Conservation (phyloP, 2,113 vertebrate genomes). For the Oreochromis aureus region DNA sequence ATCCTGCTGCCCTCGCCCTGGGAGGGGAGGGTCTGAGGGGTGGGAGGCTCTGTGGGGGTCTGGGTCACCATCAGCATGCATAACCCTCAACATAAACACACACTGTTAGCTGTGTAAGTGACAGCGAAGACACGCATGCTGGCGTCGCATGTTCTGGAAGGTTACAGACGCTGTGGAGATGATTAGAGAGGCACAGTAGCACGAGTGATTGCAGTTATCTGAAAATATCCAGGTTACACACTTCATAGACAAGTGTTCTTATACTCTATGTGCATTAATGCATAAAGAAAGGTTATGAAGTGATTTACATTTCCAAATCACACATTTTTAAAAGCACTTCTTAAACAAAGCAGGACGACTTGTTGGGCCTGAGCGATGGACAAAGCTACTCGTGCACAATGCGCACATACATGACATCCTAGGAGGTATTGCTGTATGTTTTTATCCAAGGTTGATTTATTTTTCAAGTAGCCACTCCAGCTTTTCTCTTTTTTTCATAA, state of each 20-base stretch:
- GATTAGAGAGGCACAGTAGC: neutral
- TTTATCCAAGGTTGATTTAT: neutral
- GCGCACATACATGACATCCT: neutral
- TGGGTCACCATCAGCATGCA: constrained; percentile 63
- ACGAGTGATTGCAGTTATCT: neutral
- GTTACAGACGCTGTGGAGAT: neutral
- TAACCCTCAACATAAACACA: constrained; percentile 56
- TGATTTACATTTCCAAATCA: neutral
- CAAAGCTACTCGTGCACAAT: neutral
- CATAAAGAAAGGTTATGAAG: neutral
- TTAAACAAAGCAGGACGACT: neutral
- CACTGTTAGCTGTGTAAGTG: constrained; percentile 12
- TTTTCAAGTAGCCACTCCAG: neutral
- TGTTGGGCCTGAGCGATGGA: neutral
- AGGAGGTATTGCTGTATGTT: neutral
- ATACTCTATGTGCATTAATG: neutral
- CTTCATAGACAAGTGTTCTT: neutral
- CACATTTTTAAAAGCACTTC: neutral
- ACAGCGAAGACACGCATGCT: neutral
- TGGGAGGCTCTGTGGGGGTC: constrained; percentile 36
- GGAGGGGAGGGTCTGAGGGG: constrained; percentile 31
- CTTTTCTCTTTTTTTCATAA: neutral
- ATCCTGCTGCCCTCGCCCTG: constrained; percentile 51
- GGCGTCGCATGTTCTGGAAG: neutral
- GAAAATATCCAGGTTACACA: neutral